A percentile compares a stretch with the other conserved stretches of the same genome.
phyloP scores from a whole-genome alignment of 2,113 vertebrate genomes.

The Gobius niger region DNA sequence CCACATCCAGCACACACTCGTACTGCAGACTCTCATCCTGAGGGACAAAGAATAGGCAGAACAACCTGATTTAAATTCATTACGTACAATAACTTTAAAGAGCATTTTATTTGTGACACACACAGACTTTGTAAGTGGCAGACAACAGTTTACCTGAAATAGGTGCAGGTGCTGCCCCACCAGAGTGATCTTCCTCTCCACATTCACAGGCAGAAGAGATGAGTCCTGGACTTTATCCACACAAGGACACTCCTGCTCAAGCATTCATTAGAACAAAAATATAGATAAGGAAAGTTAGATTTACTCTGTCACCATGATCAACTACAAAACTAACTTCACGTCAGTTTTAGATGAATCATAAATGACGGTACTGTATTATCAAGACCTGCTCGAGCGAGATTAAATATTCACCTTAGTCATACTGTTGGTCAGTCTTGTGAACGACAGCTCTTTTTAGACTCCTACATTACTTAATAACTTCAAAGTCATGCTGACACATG shows the following conservation, averaged over 20 bases:
- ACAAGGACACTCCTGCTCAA: slow-evolving; percentile 84
- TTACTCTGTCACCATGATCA: neutral
- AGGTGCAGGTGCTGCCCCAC: slow-evolving; percentile 86
- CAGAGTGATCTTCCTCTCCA: slow-evolving; percentile 84
- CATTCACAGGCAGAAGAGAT: slow-evolving; percentile 83
- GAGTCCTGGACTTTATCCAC: slow-evolving; percentile 85
- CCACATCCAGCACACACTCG: slow-evolving; percentile 87
- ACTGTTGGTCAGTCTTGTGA: neutral
- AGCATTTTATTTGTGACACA: neutral
- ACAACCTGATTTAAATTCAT: too few species aligned
- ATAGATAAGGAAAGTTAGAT: neutral
- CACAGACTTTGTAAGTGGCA: neutral
- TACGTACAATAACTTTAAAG: neutral
- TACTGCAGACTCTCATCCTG: slow-evolving; percentile 85
- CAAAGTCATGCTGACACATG: neutral
- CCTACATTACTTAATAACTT: neutral
- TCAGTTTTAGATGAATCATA: neutral
- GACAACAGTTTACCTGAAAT: slow-evolving; percentile 80
- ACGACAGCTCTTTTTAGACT: neutral
- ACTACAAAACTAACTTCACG: neutral
- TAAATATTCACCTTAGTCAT: neutral
- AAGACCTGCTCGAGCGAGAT: neutral
- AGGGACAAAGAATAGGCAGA: slow-evolving; percentile 9
- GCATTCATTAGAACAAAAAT: slow-evolving; percentile 9
- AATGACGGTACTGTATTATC: neutral